phyloP scores from a whole-genome alignment of 2,888 invertebrate genomes.

The Caenorhabditis panamensis region DNA sequence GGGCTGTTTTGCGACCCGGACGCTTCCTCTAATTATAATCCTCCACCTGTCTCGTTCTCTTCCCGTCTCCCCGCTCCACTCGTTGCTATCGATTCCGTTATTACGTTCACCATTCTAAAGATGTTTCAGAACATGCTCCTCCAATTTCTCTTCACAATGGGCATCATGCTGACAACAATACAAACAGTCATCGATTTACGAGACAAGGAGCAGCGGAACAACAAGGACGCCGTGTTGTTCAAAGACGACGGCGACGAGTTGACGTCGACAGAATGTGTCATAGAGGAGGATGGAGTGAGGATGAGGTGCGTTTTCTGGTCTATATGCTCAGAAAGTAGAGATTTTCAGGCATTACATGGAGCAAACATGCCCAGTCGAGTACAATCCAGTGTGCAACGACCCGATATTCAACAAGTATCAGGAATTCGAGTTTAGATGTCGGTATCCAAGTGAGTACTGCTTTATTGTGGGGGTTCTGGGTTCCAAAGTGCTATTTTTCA shows the following conservation, averaged over 20 bases:
- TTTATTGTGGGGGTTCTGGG: not conserved
- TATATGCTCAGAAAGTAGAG: not conserved
- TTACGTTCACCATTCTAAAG: not conserved
- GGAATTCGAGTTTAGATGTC: slow-evolving; percentile 45
- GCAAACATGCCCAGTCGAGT: slow-evolving; percentile 37
- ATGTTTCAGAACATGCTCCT: slow-evolving; percentile 13
- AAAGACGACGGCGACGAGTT: not conserved
- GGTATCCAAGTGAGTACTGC: slow-evolving; percentile 26
- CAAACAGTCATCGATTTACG: slow-evolving; percentile 26
- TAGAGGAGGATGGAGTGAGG: not conserved
- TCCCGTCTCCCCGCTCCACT: no score
- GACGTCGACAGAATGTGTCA: not conserved
- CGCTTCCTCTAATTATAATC: no score
- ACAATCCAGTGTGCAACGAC: slow-evolving; percentile 41
- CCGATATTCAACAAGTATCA: slow-evolving; percentile 40
- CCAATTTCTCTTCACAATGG: slow-evolving; percentile 8
- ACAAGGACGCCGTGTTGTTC: not conserved
- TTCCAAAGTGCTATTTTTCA: not conserved
- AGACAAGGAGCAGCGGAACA: not conserved
- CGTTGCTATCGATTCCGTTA: no score
- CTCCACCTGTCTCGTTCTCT: no score
- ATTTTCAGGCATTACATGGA: slow-evolving; percentile 23
- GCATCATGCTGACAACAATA: slow-evolving; percentile 17
- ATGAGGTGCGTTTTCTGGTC: not conserved
- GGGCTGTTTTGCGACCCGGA: no score